A percentile compares a stretch with the other conserved stretches of the same genome.
Conservation (phyloP, 2,888 invertebrate species). For the Cheilosia pagana region DNA sequence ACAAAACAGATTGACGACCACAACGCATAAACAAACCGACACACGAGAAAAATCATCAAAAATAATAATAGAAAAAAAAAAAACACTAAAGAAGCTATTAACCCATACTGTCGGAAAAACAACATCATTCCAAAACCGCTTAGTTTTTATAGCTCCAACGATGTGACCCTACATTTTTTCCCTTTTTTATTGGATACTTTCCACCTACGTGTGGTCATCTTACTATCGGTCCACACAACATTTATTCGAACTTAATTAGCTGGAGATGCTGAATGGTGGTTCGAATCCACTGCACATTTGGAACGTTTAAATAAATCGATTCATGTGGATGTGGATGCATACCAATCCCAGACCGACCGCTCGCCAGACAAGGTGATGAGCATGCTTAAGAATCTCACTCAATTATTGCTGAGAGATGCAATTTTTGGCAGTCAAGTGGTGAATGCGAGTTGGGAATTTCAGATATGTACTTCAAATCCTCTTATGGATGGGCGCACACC, state of each 20-base stretch:
- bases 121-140: background rate
- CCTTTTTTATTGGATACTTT: conserved; percentile 19
- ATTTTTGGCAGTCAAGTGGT: conserved; percentile 7
- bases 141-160: conserved; percentile 23
- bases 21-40: conserved; percentile 38
- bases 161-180: conserved; percentile 32
- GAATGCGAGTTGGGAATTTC: background rate
- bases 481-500: conserved; percentile 7
- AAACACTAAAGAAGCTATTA: no score
- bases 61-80: conserved; percentile 39
- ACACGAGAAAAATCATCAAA: conserved; percentile 25
- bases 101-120: background rate
- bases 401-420: conserved; percentile 28
- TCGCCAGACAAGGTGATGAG: conserved; percentile 22
- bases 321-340: conserved; percentile 2
- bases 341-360: background rate
- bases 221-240: conserved; percentile 25
- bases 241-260: conserved; percentile 67
- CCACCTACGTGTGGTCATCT: conserved; percentile 18
- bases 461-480: conserved; percentile 18
- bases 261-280: conserved; percentile 34
- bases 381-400: conserved; percentile 3
- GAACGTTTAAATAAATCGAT: conserved; percentile 7
- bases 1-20: conserved; percentile 57
- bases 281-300: conserved; percentile 23